phyloP scores from a whole-genome alignment of 1,140 invertebrate genomes.

The Tetragnatha versicolor region DNA sequence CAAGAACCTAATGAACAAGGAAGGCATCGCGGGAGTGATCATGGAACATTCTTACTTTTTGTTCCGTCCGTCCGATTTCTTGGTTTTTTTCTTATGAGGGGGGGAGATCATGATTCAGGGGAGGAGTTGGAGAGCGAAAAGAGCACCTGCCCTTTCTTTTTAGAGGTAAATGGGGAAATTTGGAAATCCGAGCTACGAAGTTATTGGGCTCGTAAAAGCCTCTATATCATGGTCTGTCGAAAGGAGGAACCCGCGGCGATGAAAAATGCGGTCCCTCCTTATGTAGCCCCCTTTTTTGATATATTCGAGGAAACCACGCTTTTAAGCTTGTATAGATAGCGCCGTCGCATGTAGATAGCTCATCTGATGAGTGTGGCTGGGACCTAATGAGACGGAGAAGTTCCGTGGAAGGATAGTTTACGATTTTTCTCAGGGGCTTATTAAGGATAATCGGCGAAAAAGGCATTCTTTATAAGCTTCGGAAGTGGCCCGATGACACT shows the following conservation, averaged over 20 bases:
- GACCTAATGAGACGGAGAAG: too few relatives aligned
- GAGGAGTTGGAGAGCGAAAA: conserved; percentile 5
- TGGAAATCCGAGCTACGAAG: conserved; percentile 21
- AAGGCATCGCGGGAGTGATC: too few relatives aligned
- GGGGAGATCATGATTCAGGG: conserved; percentile 30
- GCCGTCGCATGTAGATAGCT: too few relatives aligned
- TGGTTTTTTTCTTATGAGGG: background rate
- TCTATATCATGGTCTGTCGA: conserved; percentile 22
- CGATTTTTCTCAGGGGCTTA: too few relatives aligned
- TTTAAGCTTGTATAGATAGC: background rate
- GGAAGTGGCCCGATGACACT: too few relatives aligned
- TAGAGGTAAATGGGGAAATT: conserved; percentile 31
- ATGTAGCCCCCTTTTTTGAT: conserved; percentile 2
- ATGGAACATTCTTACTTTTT: conserved; percentile 1
- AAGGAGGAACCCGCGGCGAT: background rate
- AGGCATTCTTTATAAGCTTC: too few relatives aligned
- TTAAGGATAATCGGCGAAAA: too few relatives aligned
- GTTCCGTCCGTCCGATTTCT: background rate
- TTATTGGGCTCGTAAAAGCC: conserved; percentile 19
- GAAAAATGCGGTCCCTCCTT: conserved; percentile 1
- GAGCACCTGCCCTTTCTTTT: conserved; percentile 23
- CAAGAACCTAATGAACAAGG: conserved; percentile 25
- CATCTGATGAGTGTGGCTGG: too few relatives aligned
- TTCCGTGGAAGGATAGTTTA: too few relatives aligned
- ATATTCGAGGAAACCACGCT: background rate